Conservation (phyloP, 1,140 invertebrate genomes). For the Drosophila nikananu region DNA sequence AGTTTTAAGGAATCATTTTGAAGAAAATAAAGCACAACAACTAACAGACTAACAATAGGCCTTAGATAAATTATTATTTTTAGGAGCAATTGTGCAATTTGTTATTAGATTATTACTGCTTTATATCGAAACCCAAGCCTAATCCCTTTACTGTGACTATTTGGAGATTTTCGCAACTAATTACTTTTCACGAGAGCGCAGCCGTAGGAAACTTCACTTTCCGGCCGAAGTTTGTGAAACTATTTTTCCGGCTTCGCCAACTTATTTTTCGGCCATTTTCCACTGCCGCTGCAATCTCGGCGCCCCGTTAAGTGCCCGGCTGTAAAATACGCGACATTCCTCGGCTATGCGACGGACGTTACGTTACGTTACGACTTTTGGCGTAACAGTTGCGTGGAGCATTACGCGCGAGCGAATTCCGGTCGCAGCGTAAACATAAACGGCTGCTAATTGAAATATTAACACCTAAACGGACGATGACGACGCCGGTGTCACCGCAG, state of each 20-base stretch:
- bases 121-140: background rate
- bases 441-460: slow-evolving; percentile 78
- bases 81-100: too few relatives aligned
- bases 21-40: too few relatives aligned
- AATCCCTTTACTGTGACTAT: slow-evolving; percentile 5
- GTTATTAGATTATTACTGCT: background rate
- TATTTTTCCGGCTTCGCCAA: slow-evolving; percentile 36
- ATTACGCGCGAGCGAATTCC: slow-evolving; percentile 57
- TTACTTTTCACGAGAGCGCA: slow-evolving; percentile 27
- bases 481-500: slow-evolving; percentile 48
- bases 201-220: slow-evolving; percentile 28
- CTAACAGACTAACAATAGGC: too few relatives aligned
- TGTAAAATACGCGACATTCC: slow-evolving; percentile 42
- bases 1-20: too few relatives aligned
- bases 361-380: slow-evolving; percentile 39
- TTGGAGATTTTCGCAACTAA: slow-evolving; percentile 20
- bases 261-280: slow-evolving; percentile 16
- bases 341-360: background rate
- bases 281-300: slow-evolving; percentile 27
- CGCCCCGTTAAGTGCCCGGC: slow-evolving; percentile 22
- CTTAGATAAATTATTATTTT: too few relatives aligned
- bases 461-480: slow-evolving; percentile 65
- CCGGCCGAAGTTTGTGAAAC: slow-evolving; percentile 34
- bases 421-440: slow-evolving; percentile 66
- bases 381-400: slow-evolving; percentile 72